A percentile compares a stretch with the other conserved stretches of the same genome.
These are phyloP conservation scores for Tautogolabrus adspersus DNA, from an alignment of 2,113 vertebrate genomes.

Conservation along the genomic window DNA sequence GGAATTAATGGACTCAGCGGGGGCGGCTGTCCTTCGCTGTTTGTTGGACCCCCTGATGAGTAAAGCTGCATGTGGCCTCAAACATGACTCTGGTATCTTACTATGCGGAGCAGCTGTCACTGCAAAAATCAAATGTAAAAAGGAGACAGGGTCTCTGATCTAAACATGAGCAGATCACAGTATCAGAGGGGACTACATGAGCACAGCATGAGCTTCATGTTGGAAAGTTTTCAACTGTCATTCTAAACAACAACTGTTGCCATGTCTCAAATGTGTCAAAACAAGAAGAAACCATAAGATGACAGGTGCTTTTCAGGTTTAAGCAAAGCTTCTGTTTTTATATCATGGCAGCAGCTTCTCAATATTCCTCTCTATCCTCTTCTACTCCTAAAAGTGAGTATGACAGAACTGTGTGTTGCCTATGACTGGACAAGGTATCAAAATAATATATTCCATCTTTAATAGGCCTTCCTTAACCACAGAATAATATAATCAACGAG, in stretches of 20 bases:
- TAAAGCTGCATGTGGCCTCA: slow-evolving; percentile 4
- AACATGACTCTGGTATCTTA: slow-evolving; percentile 10
- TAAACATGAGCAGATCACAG: slow-evolving; percentile 17
- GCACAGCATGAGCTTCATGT: background rate
- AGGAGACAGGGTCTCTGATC: slow-evolving; percentile 10
- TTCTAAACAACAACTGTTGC: background rate
- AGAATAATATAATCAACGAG: too few relatives aligned
- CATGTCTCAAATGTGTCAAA: background rate
- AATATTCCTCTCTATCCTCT: background rate
- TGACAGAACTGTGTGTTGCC: background rate
- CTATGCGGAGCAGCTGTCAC: slow-evolving; percentile 13
- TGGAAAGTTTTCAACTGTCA: background rate
- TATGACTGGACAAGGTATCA: background rate
- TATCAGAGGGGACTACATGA: background rate
- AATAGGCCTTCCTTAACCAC: background rate
- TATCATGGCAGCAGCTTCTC: background rate
- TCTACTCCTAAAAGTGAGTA: background rate
- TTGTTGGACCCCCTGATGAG: background rate
- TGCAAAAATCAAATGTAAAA: slow-evolving; percentile 7
- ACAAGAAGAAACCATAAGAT: background rate
- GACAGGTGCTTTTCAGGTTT: background rate
- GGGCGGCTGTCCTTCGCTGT: background rate
- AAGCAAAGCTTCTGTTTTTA: background rate
- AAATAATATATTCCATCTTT: background rate
- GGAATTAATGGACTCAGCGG: background rate